Percentiles rank a stretch among this genome's conserved stretches.
Evolutionary conservation across 2,888 invertebrate genomes (phyloP).

Genomic region (Limulus polyphemus): DNA sequence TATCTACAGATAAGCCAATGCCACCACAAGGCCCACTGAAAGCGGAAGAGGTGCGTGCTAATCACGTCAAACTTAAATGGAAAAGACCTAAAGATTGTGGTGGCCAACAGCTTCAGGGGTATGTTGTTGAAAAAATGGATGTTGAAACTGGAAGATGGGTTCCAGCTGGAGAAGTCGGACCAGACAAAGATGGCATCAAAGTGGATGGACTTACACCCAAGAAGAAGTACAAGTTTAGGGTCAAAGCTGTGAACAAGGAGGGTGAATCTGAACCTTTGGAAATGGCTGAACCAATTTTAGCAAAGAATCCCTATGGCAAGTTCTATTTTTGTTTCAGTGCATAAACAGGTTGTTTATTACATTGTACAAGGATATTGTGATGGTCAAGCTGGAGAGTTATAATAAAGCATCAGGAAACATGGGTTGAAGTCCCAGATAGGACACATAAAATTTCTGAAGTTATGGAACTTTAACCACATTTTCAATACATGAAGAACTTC

Average conservation of each 20-base stretch:
- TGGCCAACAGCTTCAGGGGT: slow-evolving; percentile 77
- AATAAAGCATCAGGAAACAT: too few relatives aligned
- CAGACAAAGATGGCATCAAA: slow-evolving; percentile 63
- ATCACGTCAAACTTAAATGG: slow-evolving; percentile 86
- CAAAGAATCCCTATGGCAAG: slow-evolving; percentile 90
- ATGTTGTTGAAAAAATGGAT: slow-evolving; percentile 90
- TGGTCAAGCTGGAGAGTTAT: too few relatives aligned
- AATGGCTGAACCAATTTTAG: slow-evolving; percentile 71
- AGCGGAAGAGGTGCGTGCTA: slow-evolving; percentile 73
- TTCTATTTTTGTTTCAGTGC: neutral
- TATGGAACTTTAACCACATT: too few relatives aligned
- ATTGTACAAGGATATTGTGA: too few relatives aligned
- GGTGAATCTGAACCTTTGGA: slow-evolving; percentile 93
- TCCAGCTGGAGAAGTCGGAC: slow-evolving; percentile 75
- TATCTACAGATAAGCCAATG: slow-evolving; percentile 41
- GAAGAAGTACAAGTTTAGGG: slow-evolving; percentile 95
- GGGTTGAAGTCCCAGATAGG: too few relatives aligned
- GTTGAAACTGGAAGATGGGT: slow-evolving; percentile 92
- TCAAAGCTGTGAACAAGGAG: slow-evolving; percentile 92
- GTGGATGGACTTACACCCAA: slow-evolving; percentile 83
- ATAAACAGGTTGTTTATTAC: too few relatives aligned
- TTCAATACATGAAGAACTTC: too few relatives aligned
- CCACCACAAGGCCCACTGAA: slow-evolving; percentile 39
- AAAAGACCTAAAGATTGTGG: slow-evolving; percentile 74
- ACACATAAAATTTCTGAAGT: too few relatives aligned